phyloP scores from a whole-genome alignment of 2,113 vertebrate species.

The Podarcis cretensis region DNA sequence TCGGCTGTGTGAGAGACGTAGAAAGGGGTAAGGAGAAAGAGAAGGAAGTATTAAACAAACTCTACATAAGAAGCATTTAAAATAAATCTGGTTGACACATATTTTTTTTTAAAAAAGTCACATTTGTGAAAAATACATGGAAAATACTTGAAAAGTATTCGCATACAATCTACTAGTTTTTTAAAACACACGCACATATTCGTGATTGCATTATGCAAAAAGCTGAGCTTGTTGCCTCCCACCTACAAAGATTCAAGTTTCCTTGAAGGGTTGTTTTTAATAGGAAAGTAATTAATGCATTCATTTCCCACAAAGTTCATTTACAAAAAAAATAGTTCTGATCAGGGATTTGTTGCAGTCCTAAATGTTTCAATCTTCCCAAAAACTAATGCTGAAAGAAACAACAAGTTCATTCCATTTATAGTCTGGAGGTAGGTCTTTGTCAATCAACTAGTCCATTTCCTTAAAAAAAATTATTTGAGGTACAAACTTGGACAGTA shows the following conservation, averaged over 20 bases:
- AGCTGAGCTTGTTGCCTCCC: slow-evolving; percentile 82
- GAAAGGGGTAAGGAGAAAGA: slow-evolving; percentile 27
- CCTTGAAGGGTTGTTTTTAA: slow-evolving; percentile 80
- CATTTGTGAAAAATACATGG: slow-evolving; percentile 92
- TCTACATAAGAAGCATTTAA: slow-evolving; percentile 88
- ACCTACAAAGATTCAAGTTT: slow-evolving; percentile 93
- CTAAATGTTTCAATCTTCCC: slow-evolving; percentile 77
- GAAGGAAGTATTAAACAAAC: slow-evolving; percentile 67
- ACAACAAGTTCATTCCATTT: slow-evolving; percentile 83
- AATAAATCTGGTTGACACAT: slow-evolving; percentile 92
- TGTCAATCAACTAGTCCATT: slow-evolving; percentile 87
- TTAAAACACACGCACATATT: slow-evolving; percentile 79
- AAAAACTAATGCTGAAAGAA: slow-evolving; percentile 79
- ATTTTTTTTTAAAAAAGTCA: slow-evolving; percentile 81
- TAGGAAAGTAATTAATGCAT: slow-evolving; percentile 77
- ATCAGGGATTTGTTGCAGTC: slow-evolving; percentile 84
- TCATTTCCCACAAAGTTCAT: slow-evolving; percentile 76
- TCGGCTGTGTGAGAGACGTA: slow-evolving; percentile 78
- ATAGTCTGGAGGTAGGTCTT: slow-evolving; percentile 94
- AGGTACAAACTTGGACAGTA: slow-evolving; percentile 91
- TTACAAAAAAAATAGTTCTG: slow-evolving; percentile 84
- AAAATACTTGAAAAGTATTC: slow-evolving; percentile 90
- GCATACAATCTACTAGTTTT: slow-evolving; percentile 88
- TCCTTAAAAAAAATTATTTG: slow-evolving; percentile 79
- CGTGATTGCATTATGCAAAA: slow-evolving; percentile 93